Evolutionary conservation across 2,888 invertebrate genomes (phyloP).

Genomic region (Torymus tubicola): DNA sequence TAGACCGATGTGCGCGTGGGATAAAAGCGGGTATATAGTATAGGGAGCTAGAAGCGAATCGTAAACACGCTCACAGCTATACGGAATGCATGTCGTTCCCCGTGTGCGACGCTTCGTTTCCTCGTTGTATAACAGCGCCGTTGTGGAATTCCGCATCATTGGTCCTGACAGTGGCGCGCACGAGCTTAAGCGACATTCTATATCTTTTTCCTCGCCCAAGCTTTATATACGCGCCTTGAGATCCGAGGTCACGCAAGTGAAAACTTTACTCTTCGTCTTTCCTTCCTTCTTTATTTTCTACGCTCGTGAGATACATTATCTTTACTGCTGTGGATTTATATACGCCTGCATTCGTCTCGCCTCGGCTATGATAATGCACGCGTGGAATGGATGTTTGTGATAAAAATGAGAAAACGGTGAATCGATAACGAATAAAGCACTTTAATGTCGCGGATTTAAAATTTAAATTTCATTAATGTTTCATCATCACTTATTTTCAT

Average conservation of each 20-base stretch:
- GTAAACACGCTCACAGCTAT: neutral
- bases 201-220: slow-evolving; percentile 61
- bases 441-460: neutral
- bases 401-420: no score
- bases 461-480: slow-evolving; percentile 20
- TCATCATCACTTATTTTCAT: neutral
- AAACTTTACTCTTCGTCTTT: slow-evolving; percentile 1
- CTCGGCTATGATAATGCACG: no score
- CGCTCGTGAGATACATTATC: slow-evolving; percentile 2
- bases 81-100: slow-evolving; percentile 5
- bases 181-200: slow-evolving; percentile 69
- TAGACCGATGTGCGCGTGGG: neutral
- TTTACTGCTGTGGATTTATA: slow-evolving; percentile 25
- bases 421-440: no score
- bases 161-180: slow-evolving; percentile 62
- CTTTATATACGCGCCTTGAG: slow-evolving; percentile 41
- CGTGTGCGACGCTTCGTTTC: slow-evolving; percentile 63
- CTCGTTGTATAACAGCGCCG: slow-evolving; percentile 55
- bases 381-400: no score
- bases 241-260: slow-evolving; percentile 49
- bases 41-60: slow-evolving; percentile 10
- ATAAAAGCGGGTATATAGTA: slow-evolving; percentile 4
- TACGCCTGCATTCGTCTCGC: neutral
- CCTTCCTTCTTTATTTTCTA: neutral
- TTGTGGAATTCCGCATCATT: slow-evolving; percentile 70